Evolutionary conservation across 2,113 vertebrate species (phyloP).

Genomic region (Patagioenas fasciata): DNA sequence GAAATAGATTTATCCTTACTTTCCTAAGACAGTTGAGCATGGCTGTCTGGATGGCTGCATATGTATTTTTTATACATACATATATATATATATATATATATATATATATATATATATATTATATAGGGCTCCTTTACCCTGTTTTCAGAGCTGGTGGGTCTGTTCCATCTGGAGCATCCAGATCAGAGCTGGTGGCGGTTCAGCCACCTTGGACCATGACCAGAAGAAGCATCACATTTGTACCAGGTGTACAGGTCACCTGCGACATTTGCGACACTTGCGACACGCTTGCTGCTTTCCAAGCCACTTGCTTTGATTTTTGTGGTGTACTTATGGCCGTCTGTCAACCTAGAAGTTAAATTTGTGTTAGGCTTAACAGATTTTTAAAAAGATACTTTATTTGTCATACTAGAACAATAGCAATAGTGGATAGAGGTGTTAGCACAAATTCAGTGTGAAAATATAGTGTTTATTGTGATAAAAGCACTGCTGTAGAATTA

Average conservation of each 20-base stretch:
- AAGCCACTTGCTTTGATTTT: not conserved
- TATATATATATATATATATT: too few species aligned
- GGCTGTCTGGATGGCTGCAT: not conserved
- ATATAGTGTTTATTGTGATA: not conserved
- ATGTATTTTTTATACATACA: too few species aligned
- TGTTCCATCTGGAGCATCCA: not conserved
- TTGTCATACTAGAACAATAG: not conserved
- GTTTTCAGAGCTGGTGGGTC: not conserved
- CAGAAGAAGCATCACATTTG: not conserved
- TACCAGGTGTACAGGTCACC: too few species aligned
- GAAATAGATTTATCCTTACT: not conserved
- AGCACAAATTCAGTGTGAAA: not conserved
- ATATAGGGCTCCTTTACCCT: not conserved
- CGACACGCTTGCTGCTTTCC: not conserved
- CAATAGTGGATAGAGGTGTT: not conserved
- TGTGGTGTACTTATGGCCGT: not conserved
- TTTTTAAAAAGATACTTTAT: not conserved
- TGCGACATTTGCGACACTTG: not conserved
- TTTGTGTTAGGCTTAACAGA: not conserved
- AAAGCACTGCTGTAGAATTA: not conserved
- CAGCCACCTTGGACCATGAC: not conserved
- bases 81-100: too few species aligned
- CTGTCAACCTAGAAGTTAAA: not conserved
- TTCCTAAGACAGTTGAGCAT: not conserved
- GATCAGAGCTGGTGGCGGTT: not conserved